These are phyloP conservation scores for Tetrax tetrax DNA, from an alignment of 2,113 vertebrate species.

Conservation along the genomic window DNA sequence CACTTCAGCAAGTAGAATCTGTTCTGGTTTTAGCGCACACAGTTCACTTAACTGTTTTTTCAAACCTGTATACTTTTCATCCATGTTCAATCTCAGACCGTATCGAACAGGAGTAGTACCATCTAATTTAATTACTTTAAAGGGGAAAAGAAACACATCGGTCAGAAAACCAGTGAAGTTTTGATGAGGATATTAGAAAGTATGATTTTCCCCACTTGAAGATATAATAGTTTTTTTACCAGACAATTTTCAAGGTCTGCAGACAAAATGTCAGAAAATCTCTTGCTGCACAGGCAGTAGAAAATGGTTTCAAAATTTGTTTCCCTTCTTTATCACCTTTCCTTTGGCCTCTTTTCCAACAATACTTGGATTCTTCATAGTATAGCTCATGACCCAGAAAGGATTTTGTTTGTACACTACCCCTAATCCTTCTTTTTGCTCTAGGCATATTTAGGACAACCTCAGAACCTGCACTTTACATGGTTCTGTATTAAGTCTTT, in stretches of 20 bases:
- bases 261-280: background rate
- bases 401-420: background rate
- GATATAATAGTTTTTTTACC: background rate
- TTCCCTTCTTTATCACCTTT: background rate
- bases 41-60: slow-evolving; percentile 96
- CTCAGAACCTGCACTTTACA: background rate
- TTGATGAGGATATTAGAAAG: background rate
- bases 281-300: background rate
- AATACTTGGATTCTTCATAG: background rate
- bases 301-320: background rate
- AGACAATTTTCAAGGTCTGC: background rate
- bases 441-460: background rate
- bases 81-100: slow-evolving; percentile 93
- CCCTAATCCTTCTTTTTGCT: background rate
- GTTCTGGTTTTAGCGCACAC: slow-evolving; percentile 92
- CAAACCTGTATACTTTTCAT: slow-evolving; percentile 95
- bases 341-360: background rate
- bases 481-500: background rate
- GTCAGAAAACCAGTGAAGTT: background rate
- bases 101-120: slow-evolving; percentile 93
- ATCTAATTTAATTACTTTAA: slow-evolving; percentile 92
- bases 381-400: background rate
- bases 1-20: slow-evolving; percentile 96
- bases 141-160: background rate
- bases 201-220: background rate